Base-by-base conservation (phyloP, 2,113 vertebrate genomes). In the Suricata suricatta region DNA sequence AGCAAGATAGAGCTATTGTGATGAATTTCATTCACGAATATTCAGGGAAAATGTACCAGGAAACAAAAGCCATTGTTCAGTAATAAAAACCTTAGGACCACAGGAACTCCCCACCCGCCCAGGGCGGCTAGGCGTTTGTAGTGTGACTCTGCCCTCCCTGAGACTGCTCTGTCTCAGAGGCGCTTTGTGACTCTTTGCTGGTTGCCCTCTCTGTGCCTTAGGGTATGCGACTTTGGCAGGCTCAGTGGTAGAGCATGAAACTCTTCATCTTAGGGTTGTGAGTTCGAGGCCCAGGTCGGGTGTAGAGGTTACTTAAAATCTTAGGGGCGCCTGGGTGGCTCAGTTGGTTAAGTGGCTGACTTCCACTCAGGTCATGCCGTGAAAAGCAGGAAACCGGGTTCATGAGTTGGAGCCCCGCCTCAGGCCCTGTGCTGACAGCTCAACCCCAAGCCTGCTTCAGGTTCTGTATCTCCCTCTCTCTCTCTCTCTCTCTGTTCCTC, bases 21-120 rank as follows among this genome's bases (percentile, higher is more conserved):
- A 71, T 89, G 81, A 47, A 47, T 81, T 79, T 95, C 92, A 93
- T 95, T 96, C 88, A 93, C 35, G 60, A 96, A 87, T 84, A 84
- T 44, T 54, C 54, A 93, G 94, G 87, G 72, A 90, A 90, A 69
- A 15, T 33, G 63, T 13, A 33, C 38, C 41, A 85, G 91, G 97
- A 98, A 97, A 81, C 66, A 15, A 29, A 47, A 60, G n/a, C 79
- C 80, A 84, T 96, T 96, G 80, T 96, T n/a, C 41, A 69, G 3
- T 15, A 66, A 69, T 44, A 47, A 89, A 82, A 96, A 35, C 41
- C 35, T 33, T 2, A 29, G 15, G 47, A 29, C 19, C 2, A 8
- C 31, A 12, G 90, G 87, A 88, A 85, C 69, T 38, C 35, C 13
- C 64, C n/a, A 1, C 9, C 25, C 41, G 41, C 29, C 12, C 35